phyloP scores from a whole-genome alignment of 1,140 invertebrate genomes.

The Akabosia matsudoensis region DNA sequence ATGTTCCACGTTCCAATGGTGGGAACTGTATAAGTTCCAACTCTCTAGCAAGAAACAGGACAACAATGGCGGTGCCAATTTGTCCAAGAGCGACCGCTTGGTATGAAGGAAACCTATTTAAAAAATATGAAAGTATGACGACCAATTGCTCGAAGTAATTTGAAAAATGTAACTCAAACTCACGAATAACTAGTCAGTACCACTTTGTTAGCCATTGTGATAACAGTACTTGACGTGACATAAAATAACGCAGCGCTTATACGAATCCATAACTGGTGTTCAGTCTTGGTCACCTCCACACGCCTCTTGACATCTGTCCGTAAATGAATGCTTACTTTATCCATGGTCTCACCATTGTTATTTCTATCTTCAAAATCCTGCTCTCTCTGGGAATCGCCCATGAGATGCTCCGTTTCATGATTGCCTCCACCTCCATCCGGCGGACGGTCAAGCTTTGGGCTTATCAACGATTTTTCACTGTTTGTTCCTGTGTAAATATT shows the following conservation, averaged over 20 bases:
- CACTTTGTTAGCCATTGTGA: slow-evolving; percentile 94
- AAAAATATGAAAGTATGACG: slow-evolving; percentile 26
- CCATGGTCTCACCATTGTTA: no score
- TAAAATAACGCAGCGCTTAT: slow-evolving; percentile 72
- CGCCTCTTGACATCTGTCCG: not conserved
- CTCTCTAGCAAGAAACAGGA: slow-evolving; percentile 71
- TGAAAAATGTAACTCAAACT: slow-evolving; percentile 12
- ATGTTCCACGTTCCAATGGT: slow-evolving; percentile 55
- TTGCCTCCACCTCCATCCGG: no score
- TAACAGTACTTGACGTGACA: slow-evolving; percentile 83
- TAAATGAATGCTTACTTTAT: not conserved
- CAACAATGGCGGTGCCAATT: slow-evolving; percentile 84
- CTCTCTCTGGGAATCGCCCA: no score
- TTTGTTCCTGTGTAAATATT: no score
- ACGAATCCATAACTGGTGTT: not conserved
- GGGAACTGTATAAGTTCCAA: slow-evolving; percentile 75
- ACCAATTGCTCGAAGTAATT: slow-evolving; percentile 18
- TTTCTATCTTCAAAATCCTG: no score
- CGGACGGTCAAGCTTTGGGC: no score
- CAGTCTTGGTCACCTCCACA: not conserved
- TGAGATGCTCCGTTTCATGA: no score
- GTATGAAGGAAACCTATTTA: slow-evolving; percentile 45
- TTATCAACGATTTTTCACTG: no score
- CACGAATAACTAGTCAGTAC: slow-evolving; percentile 75
- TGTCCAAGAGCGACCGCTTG: slow-evolving; percentile 53